Evolutionary conservation across 2,797 vertebrate genomes (phyloP).

Genomic region (Tenualosa ilisha): DNA sequence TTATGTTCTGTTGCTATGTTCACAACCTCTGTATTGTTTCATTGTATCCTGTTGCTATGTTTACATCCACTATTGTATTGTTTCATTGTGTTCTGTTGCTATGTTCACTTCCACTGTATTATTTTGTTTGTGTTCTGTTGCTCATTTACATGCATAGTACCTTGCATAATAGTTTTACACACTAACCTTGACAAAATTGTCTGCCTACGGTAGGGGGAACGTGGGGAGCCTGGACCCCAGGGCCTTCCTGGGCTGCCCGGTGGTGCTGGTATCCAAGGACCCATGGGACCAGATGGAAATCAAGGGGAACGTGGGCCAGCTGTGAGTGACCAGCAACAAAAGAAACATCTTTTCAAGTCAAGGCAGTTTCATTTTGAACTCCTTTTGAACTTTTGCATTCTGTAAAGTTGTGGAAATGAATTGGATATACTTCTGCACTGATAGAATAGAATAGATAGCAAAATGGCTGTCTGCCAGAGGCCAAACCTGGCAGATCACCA

Average conservation of each 20-base stretch:
- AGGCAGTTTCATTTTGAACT: not conserved
- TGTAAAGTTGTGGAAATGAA: too few relatives aligned
- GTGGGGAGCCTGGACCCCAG: constrained; percentile 85
- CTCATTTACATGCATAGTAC: too few relatives aligned
- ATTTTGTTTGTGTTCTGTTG: too few relatives aligned
- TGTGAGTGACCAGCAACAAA: constrained; percentile 70
- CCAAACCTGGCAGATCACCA: too few relatives aligned
- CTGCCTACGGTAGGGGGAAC: constrained; percentile 79
- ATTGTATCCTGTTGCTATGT: too few relatives aligned
- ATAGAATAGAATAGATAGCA: too few relatives aligned
- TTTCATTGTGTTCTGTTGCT: not conserved
- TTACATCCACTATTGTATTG: not conserved
- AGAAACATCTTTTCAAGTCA: not conserved
- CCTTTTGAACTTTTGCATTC: too few relatives aligned
- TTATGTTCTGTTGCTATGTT: too few relatives aligned
- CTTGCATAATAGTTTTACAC: too few relatives aligned
- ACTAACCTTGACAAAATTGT: not conserved
- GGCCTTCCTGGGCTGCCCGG: constrained; percentile 89
- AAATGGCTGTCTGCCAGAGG: too few relatives aligned
- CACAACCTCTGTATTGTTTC: too few relatives aligned
- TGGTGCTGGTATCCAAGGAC: constrained; percentile 72
- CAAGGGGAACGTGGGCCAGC: constrained; percentile 87
- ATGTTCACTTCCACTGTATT: constrained; percentile 54
- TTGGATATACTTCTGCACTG: too few relatives aligned
- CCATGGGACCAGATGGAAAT: constrained; percentile 86